Conservation (phyloP, 2,113 vertebrate genomes). For the Larimichthys polyactis region DNA sequence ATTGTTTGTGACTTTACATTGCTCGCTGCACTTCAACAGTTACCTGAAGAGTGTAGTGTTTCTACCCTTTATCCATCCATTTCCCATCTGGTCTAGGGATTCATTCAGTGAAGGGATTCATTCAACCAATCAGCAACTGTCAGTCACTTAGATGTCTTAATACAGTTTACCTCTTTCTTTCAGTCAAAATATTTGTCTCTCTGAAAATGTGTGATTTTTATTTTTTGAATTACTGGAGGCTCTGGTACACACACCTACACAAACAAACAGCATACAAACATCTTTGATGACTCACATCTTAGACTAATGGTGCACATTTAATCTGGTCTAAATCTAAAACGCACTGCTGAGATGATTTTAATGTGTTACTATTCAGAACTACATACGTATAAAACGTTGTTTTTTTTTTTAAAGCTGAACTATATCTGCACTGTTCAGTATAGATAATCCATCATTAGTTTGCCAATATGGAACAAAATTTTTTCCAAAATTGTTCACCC, state of each 20-base stretch:
- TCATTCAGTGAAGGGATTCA: neutral
- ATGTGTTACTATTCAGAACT: neutral
- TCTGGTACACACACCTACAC: neutral
- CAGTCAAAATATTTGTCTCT: constrained; percentile 2
- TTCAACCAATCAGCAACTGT: neutral
- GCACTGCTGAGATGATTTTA: neutral
- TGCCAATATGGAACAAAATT: neutral
- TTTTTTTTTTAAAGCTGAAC: neutral
- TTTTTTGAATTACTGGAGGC: neutral
- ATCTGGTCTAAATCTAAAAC: too few relatives aligned
- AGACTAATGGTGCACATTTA: neutral
- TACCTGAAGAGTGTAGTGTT: neutral
- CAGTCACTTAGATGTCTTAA: neutral
- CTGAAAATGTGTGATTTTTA: neutral
- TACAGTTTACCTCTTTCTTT: neutral
- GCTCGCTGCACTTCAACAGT: neutral
- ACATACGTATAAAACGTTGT: neutral
- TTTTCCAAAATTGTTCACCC: neutral
- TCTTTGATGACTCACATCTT: constrained; percentile 3
- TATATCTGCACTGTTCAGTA: neutral
- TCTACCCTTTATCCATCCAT: neutral
- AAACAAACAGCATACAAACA: neutral
- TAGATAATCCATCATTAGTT: neutral
- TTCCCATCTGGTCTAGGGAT: neutral
- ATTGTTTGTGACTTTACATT: neutral